phyloP scores from a whole-genome alignment of 2,888 invertebrate species.

The Empis stercorea region DNA sequence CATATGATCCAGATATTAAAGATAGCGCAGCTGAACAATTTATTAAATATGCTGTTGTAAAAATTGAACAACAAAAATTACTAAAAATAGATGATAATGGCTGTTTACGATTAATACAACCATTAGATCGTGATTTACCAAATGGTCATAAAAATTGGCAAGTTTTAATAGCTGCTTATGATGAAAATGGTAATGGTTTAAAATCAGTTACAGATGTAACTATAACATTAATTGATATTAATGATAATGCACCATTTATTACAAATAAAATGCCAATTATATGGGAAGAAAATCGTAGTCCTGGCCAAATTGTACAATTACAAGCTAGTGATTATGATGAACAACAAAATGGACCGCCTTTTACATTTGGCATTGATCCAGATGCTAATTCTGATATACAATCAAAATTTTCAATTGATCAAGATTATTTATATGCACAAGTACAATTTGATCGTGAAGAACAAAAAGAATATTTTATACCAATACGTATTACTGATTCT shows the following conservation, averaged over 20 bases:
- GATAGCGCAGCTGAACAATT: conserved; percentile 61
- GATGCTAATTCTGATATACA: conserved; percentile 55
- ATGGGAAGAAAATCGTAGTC: conserved; percentile 67
- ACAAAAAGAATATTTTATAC: conserved; percentile 75
- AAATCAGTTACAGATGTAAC: conserved; percentile 55
- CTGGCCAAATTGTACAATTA: conserved; percentile 54
- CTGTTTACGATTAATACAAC: conserved; percentile 48
- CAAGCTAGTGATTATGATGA: conserved; percentile 72
- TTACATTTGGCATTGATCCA: conserved; percentile 45
- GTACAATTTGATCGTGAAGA: conserved; percentile 76
- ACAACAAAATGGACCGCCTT: conserved; percentile 74
- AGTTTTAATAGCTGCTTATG: conserved; percentile 59
- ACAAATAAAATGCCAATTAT: conserved; percentile 69
- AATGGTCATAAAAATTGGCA: conserved; percentile 72
- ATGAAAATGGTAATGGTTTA: conserved; percentile 55
- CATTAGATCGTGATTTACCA: conserved; percentile 81
- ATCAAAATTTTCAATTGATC: conserved; percentile 57
- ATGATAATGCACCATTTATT: conserved; percentile 86
- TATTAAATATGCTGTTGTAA: conserved; percentile 63
- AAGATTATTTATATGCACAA: conserved; percentile 54
- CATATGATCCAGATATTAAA: conserved; percentile 77
- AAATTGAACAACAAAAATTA: conserved; percentile 55
- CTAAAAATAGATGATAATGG: conserved; percentile 62
- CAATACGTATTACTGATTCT: conserved; percentile 79
- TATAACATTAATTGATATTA: conserved; percentile 64